Percentiles rank a stretch among this genome's conserved stretches.
Evolutionary conservation across 2,113 vertebrate species (phyloP).

Genomic region (western clawed frog (Xenopus tropicalis)): UCB_Xtro_10.0 CM004447.2:139718001-139718500

Average conservation of each 20-base stretch:
- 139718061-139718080: conserved; percentile 10
- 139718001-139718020: not conserved
- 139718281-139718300: not conserved
- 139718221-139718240: conserved; percentile 2
- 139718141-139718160: conserved; percentile 17
- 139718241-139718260: conserved; percentile 14
- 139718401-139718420: no score
- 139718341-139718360: no score
- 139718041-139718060: conserved; percentile 12
- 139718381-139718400: no score
- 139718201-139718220: not conserved
- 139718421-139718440: no score
- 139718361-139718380: no score
- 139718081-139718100: conserved; percentile 15
- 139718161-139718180: conserved; percentile 13
- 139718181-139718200: conserved; percentile 4
- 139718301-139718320: not conserved
- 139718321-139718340: not conserved
- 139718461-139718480: no score
- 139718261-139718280: conserved; percentile 22
- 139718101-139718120: conserved; percentile 22
- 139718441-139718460: no score
- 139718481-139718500: no score
- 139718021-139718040: conserved; percentile 2
- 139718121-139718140: conserved; percentile 11